Base-by-base conservation (phyloP, 1,140 invertebrate genomes). In the Drosophila willistoni region DNA sequence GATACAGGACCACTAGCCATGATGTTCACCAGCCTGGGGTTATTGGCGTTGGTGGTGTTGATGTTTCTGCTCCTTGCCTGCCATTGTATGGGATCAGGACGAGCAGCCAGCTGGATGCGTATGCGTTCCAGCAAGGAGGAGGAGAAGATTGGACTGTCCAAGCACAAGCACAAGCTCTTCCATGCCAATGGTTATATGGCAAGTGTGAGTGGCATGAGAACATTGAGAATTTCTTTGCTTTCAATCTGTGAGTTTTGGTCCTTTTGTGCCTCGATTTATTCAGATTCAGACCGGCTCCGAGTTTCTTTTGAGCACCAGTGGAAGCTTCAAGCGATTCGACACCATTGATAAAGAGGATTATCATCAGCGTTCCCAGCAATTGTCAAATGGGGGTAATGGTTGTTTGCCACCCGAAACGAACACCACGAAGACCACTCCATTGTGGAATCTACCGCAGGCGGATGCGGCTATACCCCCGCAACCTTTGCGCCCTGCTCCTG, bases 301-400 rank as follows among this genome's bases (percentile, higher is more conserved):
- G 79, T 94, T 96, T 61, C 93, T 94, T 41, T 90, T 95, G 25
- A 94, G 94, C 87, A 93, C 92, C 42, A 94, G 93, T 36, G 95
- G 95, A 14, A 95, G 94, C 82, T 95, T 95, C 90, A 94, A 94
- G 71, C 93, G 95, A 34, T 96, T 96, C 89, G 95, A 95, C 72
- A 94, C 94, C 17, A 93, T 95, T 36, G 94, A 95, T 77, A 90
- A 87, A 60, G 90, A 91, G 22, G 83, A 90, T 22, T 51, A 51
- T 51, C 72, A 80, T 59, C 77, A 75, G 19, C 77, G 89, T 14
- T 71, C 79, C 6, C 79, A 77, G 64, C 77, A 77, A 10, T 44
- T 76, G 14, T 36, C 76, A n/a, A 77, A 77, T 56, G 73, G 61
- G 9, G 25, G 7, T 1, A 51, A 51, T 22, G 44, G 44, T 51